Base-by-base conservation (phyloP, 2,888 invertebrate genomes). In the Eupithecia vulgata region DNA sequence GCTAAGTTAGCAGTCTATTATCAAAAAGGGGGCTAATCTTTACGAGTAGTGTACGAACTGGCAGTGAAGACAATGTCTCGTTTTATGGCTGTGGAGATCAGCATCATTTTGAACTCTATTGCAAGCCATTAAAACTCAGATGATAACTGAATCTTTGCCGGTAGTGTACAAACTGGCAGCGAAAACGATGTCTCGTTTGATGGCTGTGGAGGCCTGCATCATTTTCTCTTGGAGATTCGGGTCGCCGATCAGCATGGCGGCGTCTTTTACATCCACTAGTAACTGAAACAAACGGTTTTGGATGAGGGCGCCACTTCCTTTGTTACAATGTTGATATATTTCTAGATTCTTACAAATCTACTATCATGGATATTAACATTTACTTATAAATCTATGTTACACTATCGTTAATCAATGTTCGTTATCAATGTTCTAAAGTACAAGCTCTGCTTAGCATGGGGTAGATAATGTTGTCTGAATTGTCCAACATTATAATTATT, bases 21-120 rank as follows among this genome's bases (percentile, higher is more conserved):
- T 30, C 2, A 30, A 4, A 3, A 30, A 30, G 30, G 30, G 30
- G 30, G 2, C 30, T 30, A 83, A 71, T 93, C 94, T 78, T 90
- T 90, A 65, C 91, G 90, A 0, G 93, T 92, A 5, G 98, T 98
- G 86, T 99, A 99, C 64, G 99, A 95, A 90, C 99, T 99, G 42
- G 98, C 99, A 34, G 99, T 98, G 88, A 99, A 99, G 0, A 99
- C 99, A 84, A 99, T 99, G 89, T 99, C 99, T 74, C 99, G 95
- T 89, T 99, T 99, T 78, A 99, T 99, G 62, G 97, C 96, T 4
- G 96, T 96, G 0, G 98, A 98, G 0, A n/a, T 7, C n/a, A n/a
- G 17, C 45, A 45, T 45, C 17, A 21, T 48, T 48, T 48, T 48
- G 8, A 48, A 21, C 21, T 52, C 52, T 52, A 21, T 52, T 21